phyloP scores from a whole-genome alignment of 2,797 vertebrate species.

The Trichosurus vulpecula region DNA sequence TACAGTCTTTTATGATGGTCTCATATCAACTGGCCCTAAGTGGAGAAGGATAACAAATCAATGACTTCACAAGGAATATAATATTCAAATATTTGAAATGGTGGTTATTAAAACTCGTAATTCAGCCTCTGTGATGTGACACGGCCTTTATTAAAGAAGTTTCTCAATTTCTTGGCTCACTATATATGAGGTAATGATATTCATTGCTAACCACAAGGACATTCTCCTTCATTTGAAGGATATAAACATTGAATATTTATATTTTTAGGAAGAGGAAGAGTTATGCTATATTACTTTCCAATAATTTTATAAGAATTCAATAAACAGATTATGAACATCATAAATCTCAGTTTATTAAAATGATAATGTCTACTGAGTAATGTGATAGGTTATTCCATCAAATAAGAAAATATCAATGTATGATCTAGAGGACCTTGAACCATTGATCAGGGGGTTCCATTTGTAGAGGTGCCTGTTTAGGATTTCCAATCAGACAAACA shows the following conservation, averaged over 20 bases:
- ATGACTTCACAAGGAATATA: conserved; percentile 45
- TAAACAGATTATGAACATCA: conserved; percentile 62
- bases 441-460: not conserved
- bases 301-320: conserved; percentile 64
- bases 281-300: conserved; percentile 57
- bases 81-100: conserved; percentile 65
- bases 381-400: conserved; percentile 44
- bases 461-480: not conserved
- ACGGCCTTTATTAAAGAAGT: conserved; percentile 62
- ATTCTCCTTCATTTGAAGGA: not conserved
- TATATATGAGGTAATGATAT: not conserved
- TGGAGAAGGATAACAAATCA: conserved; percentile 58
- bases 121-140: conserved; percentile 48
- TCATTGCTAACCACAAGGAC: not conserved
- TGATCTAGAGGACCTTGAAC: not conserved
- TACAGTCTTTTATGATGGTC: not conserved
- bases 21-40: not conserved
- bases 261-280: conserved; percentile 51
- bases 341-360: conserved; percentile 69
- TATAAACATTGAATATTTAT: conserved; percentile 60
- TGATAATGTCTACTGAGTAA: conserved; percentile 39
- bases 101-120: conserved; percentile 67
- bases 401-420: conserved; percentile 17
- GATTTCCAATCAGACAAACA: not conserved
- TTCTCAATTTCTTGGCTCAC: conserved; percentile 27